Evolutionary conservation across 2,888 invertebrate species (phyloP), one percentile per base, ranked within the genome.

Genomic region (Iphiclides podalirius): DNA sequence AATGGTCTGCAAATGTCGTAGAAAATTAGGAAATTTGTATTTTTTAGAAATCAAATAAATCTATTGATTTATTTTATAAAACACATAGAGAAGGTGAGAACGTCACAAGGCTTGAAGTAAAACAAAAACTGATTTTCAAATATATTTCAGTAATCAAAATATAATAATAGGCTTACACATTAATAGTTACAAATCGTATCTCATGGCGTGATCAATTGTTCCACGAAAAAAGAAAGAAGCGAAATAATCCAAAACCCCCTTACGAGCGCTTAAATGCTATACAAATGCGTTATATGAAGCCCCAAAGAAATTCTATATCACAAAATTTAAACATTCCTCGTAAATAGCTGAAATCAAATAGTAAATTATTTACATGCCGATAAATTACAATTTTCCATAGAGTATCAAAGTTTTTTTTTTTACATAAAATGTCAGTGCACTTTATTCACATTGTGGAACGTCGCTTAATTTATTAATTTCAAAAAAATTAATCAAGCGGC

Each of bases 121-220:
- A 63, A 59, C 48, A 52, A 54, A 34, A 20, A 37, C 57, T 72
- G 71, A 79, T 84, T 87, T 88, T 82, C 76, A 86, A 87, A 85
- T 87, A 86, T 87, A 88, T 88, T 87, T 88, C 87, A 83, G 88
- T 88, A 87, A 85, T 87, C 88, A 88, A 88, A 88, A 88, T 88
- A 88, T 88, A 88, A 87, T 87, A 85, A 84, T 87, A 86, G 87
- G 87, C 87, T 88, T 88, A 88, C 74, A 83, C 67, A 63, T 81
- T 85, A 86, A 70, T 86, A 88, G 87, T 87, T 86, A 88, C 81
- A 85, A 78, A 79, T 85, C 80, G 86, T 87, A 85, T 82, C 75
- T 65, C 72, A 60, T 73, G 77, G 81, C 82, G 64, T 70, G 72
- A 74, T 66, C 63, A 68, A 67, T 58, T 55, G 55, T 53, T 64